A percentile compares a stretch with the other conserved stretches of the same genome.
Evolutionary conservation across 2,888 invertebrate species (phyloP).

Genomic region (Diadegma fenestrale): DNA sequence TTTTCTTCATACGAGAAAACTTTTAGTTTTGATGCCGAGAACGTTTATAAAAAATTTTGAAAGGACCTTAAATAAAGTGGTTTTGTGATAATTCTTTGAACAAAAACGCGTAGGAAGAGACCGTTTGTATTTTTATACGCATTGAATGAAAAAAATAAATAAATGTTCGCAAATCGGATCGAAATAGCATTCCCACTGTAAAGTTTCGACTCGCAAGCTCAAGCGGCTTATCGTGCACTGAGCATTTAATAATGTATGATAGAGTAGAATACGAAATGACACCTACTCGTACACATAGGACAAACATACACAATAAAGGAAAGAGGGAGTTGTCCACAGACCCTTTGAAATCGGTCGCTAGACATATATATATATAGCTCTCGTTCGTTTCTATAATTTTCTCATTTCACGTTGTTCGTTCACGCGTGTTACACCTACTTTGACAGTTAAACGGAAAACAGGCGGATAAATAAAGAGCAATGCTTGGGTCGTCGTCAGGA

Average conservation of each 20-base stretch:
- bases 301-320: background rate
- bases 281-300: constrained; percentile 15
- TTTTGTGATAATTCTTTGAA: too few relatives aligned
- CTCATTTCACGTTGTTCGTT: constrained; percentile 58
- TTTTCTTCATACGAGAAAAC: too few relatives aligned
- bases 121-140: constrained; percentile 20
- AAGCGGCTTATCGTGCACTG: constrained; percentile 53
- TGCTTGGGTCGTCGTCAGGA: constrained; percentile 53
- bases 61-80: too few relatives aligned
- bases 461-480: constrained; percentile 44
- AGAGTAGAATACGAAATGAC: constrained; percentile 50
- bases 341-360: constrained; percentile 59
- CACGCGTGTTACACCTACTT: constrained; percentile 40
- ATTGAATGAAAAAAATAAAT: background rate
- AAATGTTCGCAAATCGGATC: constrained; percentile 38
- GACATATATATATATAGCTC: constrained; percentile 2
- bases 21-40: too few relatives aligned
- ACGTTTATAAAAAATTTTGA: too few relatives aligned
- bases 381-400: constrained; percentile 49
- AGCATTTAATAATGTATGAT: constrained; percentile 59
- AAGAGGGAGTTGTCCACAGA: constrained; percentile 12
- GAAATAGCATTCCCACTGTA: constrained; percentile 46
- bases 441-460: constrained; percentile 64
- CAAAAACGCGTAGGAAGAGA: background rate
- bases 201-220: constrained; percentile 39